Evolutionary conservation across 1,140 invertebrate species (phyloP), one percentile per base, ranked within the genome.

Genomic region (Euura saliciscinereae): DNA sequence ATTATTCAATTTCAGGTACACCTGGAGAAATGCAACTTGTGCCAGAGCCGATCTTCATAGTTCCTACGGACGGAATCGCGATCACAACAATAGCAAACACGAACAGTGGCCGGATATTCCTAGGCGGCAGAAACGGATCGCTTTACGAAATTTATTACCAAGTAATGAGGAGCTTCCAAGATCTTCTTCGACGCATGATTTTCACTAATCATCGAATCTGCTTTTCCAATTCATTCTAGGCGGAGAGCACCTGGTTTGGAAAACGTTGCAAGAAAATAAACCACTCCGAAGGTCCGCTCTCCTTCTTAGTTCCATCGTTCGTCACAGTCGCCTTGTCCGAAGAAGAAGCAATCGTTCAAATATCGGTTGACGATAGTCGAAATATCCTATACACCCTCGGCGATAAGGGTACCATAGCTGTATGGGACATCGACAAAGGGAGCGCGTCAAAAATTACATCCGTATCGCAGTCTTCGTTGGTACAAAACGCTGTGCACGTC

Each of bases 141-240:
- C 86, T 99, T 2, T 99, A 96, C 91, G 98, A 99, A 92, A 93
- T 99, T 78, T 91, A 91, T 78, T 99, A 99, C 89, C 95, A 97
- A 89, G 95, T 95, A 88, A 76, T 11, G 28, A 28, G 28, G 28
- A 28, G 28, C 28, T 28, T 28, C 28, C 1, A 28, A 28, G 28
- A 28, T 28, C 28, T 28, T 28, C 28, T 28, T 1, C 3, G 6
- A 5, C 13, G 13, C 8, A 59, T 3, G 2, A 59, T 59, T 59
- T 6, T 44, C 11, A 65, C 43, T 10, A 4, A 45, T 44, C 67
- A 44, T 67, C 42, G 6, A 59, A 43, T 76, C 43, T 72, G 45
- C 45, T 66, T 11, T 13, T 67, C 45, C 70, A 44, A 70, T 70
- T 79, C 69, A 68, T 85, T 88, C 71, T 82, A 94, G 91, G 93